Evolutionary conservation across 2,888 invertebrate genomes (phyloP).

Genomic region (Formica aserva): DNA sequence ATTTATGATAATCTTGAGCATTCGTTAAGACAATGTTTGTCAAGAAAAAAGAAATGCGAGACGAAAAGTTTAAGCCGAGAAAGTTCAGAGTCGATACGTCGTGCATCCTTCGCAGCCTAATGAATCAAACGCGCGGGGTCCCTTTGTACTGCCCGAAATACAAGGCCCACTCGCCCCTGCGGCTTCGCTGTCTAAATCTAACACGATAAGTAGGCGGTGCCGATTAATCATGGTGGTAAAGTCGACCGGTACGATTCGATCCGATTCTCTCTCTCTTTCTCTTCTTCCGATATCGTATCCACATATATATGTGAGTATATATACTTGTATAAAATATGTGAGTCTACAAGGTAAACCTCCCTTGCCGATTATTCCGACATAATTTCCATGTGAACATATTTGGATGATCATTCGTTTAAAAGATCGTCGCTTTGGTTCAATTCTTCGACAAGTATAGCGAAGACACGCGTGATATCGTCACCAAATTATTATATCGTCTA

Average conservation of each 20-base stretch:
- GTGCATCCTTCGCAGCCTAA: constrained; percentile 70
- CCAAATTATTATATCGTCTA: not conserved
- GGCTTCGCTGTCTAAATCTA: constrained; percentile 77
- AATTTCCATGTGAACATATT: not conserved
- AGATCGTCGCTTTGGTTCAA: not conserved
- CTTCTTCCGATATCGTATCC: constrained; percentile 52
- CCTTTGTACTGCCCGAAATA: constrained; percentile 75
- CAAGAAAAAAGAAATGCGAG: not conserved
- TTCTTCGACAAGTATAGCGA: not conserved
- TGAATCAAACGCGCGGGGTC: constrained; percentile 69
- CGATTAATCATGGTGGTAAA: constrained; percentile 81
- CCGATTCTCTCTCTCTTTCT: constrained; percentile 55
- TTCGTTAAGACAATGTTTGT: constrained; percentile 6
- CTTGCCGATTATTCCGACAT: not conserved
- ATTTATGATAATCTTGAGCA: constrained; percentile 1
- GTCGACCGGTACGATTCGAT: constrained; percentile 73
- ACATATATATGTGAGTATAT: constrained; percentile 4
- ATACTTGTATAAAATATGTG: constrained; percentile 47
- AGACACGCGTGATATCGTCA: not conserved
- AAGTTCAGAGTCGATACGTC: constrained; percentile 66
- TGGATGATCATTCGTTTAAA: not conserved
- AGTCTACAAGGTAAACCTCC: constrained; percentile 8
- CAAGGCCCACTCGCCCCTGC: constrained; percentile 73
- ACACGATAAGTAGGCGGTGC: constrained; percentile 83
- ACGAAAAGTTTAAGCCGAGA: constrained; percentile 46